These are phyloP conservation scores for Drosophila gaucha DNA, from an alignment of 2,888 invertebrate species.

Conservation along the genomic window DNA sequence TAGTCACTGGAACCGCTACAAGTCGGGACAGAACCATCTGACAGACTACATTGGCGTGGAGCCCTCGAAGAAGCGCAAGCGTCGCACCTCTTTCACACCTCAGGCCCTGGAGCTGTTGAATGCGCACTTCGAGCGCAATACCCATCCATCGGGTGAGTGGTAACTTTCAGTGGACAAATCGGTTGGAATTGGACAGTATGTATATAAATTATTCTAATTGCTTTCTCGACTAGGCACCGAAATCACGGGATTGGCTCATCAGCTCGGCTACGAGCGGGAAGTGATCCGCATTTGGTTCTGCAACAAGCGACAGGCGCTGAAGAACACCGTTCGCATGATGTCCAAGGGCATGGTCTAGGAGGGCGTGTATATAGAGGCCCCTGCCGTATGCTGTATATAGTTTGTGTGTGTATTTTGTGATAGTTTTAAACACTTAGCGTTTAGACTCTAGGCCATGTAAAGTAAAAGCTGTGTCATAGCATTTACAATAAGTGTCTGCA, in stretches of 20 bases:
- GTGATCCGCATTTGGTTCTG: slow-evolving; percentile 99
- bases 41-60: slow-evolving; percentile 98
- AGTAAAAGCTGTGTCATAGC: slow-evolving; percentile 83
- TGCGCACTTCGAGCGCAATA: slow-evolving; percentile 97
- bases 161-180: slow-evolving; percentile 69
- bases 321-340: slow-evolving; percentile 98
- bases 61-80: slow-evolving; percentile 97
- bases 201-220: slow-evolving; percentile 20
- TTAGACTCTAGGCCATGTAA: slow-evolving; percentile 77
- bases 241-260: slow-evolving; percentile 97
- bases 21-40: slow-evolving; percentile 95
- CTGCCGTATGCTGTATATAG: slow-evolving; percentile 45
- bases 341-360: slow-evolving; percentile 92
- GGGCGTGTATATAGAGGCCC: slow-evolving; percentile 42
- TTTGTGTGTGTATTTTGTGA: slow-evolving; percentile 64
- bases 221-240: slow-evolving; percentile 90
- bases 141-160: slow-evolving; percentile 96
- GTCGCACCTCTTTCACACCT: slow-evolving; percentile 98
- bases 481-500: slow-evolving; percentile 64
- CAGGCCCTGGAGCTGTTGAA: slow-evolving; percentile 97
- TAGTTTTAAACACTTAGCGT: slow-evolving; percentile 67
- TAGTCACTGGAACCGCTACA: slow-evolving; percentile 91
- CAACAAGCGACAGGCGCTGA: slow-evolving; percentile 98
- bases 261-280: slow-evolving; percentile 98
- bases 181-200: slow-evolving; percentile 16